Evolutionary conservation across 1,140 invertebrate species (phyloP), one percentile per base, ranked within the genome.

Genomic region (Metaphire vulgaris): DNA sequence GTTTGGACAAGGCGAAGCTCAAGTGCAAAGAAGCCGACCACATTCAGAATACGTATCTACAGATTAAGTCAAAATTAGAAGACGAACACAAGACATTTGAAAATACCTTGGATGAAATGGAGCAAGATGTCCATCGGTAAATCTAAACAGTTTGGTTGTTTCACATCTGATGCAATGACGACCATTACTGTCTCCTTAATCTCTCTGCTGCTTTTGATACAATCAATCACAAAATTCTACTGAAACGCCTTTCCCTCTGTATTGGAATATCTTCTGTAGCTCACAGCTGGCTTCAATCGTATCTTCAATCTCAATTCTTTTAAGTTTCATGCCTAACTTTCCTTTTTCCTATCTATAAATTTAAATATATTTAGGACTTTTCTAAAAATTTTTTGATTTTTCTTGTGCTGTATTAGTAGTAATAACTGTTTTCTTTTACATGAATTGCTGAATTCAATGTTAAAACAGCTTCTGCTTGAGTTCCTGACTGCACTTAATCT

Each of bases 21-120:
- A 87, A 87, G 79, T 85, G 83, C 71, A 83, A 85, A 79, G 86
- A 87, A 75, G 86, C 86, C 14, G 81, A 83, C n/a, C 86, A 86
- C 75, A 83, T 87, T 29, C 81, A 83, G 56, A 79, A 83, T 78
- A 86, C 86, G 34, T 87, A 87, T 77, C 78, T 82, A 72, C 82
- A 86, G 72, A 87, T 87, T 68, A 86, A 86, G 75, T 76, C 79
- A 14, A 84, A 85, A 74, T 74, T 82, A 33, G 74, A 78, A 67
- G 74, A 81, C 56, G 80, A 80, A 74, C 78, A 79, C 29, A 68
- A 76, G 66, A 69, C 73, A 15, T 79, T 79, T 70, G 72, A 66
- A 29, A 75, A 65, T 30, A 75, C 33, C 29, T 67, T 80, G 15
- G 79, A 80, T 34, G 77, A 78, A 33, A 31, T 78, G 31, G 77